Percentiles rank a stretch among this genome's conserved stretches.
These are phyloP conservation scores for Laspeyria flexula DNA, from an alignment of 2,888 invertebrate genomes.

Conservation along the genomic window DNA sequence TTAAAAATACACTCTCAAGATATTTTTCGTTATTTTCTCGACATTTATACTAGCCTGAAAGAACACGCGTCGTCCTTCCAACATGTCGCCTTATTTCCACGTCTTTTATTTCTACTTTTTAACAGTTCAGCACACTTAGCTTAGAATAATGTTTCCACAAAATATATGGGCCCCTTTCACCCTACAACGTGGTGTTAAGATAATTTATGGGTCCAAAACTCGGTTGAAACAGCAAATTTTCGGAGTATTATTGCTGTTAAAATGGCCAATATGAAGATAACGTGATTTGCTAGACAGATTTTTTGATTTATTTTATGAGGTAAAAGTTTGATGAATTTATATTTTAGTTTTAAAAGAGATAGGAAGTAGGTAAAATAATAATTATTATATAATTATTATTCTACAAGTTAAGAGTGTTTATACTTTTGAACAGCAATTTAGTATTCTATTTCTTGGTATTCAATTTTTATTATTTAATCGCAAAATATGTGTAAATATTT, in stretches of 20 bases:
- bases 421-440: no score
- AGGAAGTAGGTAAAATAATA: no score
- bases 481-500: no score
- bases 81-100: slow-evolving; percentile 20
- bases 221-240: slow-evolving; percentile 18
- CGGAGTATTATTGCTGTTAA: slow-evolving; percentile 19
- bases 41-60: slow-evolving; percentile 4
- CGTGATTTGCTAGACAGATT: slow-evolving; percentile 29
- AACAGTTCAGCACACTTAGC: slow-evolving; percentile 34
- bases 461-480: no score
- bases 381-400: no score
- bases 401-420: no score
- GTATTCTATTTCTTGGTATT: no score
- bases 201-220: slow-evolving; percentile 38
- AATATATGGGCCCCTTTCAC: slow-evolving; percentile 39
- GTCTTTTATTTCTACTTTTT: slow-evolving; percentile 30
- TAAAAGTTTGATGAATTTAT: no score
- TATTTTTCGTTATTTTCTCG: slow-evolving; percentile 3
- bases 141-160: slow-evolving; percentile 37
- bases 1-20: not conserved
- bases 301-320: not conserved
- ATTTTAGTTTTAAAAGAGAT: no score
- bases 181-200: slow-evolving; percentile 24
- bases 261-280: slow-evolving; percentile 26
- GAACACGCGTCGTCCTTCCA: slow-evolving; percentile 9